Evolutionary conservation across 2,113 vertebrate genomes (phyloP).

Genomic region (Tragelaphus buxtoni): DNA sequence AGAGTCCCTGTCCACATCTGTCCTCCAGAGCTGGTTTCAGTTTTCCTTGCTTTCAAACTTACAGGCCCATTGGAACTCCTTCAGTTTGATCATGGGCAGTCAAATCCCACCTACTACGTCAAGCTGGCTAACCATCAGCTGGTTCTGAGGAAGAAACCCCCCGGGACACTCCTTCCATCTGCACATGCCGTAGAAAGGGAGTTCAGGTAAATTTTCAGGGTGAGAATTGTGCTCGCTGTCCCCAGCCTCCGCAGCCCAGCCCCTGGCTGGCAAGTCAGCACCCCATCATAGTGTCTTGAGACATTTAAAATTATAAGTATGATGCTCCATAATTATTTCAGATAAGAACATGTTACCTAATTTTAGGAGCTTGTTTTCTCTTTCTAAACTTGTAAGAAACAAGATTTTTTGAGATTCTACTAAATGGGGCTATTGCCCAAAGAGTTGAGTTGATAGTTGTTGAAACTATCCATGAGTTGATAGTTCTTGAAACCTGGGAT

Average conservation of each 20-base stretch:
- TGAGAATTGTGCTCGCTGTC: rapidly evolving
- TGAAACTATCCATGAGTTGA: background rate
- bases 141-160: slow-evolving; percentile 85
- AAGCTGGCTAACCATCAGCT: slow-evolving; percentile 71
- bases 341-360: background rate
- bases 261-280: background rate
- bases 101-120: slow-evolving; percentile 78
- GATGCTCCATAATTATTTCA: background rate
- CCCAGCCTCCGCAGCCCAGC: background rate
- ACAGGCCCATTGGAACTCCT: slow-evolving; percentile 77
- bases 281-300: background rate
- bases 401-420: background rate
- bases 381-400: background rate
- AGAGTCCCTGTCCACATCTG: background rate
- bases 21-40: background rate
- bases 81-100: slow-evolving; percentile 79
- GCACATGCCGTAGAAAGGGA: slow-evolving; percentile 77
- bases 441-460: background rate
- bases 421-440: background rate
- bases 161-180: slow-evolving; percentile 54
- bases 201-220: slow-evolving; percentile 79
- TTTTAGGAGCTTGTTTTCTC: background rate
- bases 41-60: slow-evolving; percentile 26
- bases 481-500: background rate
- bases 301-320: background rate